Evolutionary conservation across 2,888 invertebrate genomes (phyloP).

Genomic region (Galerucella calmariensis): DNA sequence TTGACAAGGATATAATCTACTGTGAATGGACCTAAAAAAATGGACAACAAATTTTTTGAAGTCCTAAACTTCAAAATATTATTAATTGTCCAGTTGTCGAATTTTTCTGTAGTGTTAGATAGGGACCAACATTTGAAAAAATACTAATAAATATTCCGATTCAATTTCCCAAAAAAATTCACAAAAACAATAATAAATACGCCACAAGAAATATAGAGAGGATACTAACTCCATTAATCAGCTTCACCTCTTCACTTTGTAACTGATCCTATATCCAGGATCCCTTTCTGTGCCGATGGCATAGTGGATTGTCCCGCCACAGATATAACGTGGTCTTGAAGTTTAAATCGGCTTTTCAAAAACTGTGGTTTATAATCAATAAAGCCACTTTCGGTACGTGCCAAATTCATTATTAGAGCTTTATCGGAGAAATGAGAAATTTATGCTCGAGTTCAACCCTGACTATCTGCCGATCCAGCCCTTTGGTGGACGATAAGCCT

Average conservation of each 20-base stretch:
- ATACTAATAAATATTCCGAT: too few species aligned
- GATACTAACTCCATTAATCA: too few species aligned
- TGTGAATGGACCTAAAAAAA: too few species aligned
- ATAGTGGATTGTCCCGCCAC: neutral
- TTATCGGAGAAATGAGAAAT: conserved; percentile 25
- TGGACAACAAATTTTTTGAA: too few species aligned
- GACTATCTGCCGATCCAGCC: conserved; percentile 56
- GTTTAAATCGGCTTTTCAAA: conserved; percentile 21
- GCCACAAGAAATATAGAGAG: too few species aligned
- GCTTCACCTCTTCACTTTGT: neutral
- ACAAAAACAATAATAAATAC: too few species aligned
- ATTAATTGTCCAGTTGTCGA: too few species aligned
- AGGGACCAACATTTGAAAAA: too few species aligned
- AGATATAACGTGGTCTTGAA: conserved; percentile 23
- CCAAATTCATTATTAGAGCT: conserved; percentile 20
- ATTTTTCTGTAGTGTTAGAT: too few species aligned
- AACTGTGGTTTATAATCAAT: conserved; percentile 16
- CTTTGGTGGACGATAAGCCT: conserved; percentile 60
- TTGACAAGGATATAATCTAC: too few species aligned
- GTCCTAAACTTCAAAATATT: too few species aligned
- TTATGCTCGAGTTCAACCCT: conserved; percentile 37
- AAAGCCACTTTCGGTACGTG: conserved; percentile 20
- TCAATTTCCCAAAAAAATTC: too few species aligned
- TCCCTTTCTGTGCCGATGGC: neutral
- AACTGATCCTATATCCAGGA: neutral